Evolutionary conservation across 2,797 vertebrate genomes (phyloP), one percentile per base, ranked within the genome.

Genomic region (Hippoglossus hippoglossus): DNA sequence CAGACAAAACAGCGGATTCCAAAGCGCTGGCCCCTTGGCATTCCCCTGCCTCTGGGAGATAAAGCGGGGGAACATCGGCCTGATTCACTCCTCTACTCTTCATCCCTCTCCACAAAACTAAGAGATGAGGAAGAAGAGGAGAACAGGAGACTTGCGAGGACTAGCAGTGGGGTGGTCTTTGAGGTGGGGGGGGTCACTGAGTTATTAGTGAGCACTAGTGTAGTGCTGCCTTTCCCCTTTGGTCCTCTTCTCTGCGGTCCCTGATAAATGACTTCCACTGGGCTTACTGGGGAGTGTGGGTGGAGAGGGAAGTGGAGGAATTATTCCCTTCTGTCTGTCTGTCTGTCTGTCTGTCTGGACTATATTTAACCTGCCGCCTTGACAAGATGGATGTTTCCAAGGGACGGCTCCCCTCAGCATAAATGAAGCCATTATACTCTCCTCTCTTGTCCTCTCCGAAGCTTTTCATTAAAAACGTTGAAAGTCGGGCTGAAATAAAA

Each of bases 41-140:
- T 95, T 96, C 95, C 94, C 93, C 90, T 93, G 93, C 93, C 85
- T 91, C 87, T 92, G 92, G 91, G 83, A 94, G 94, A 94, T 94
- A 93, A 91, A 95, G 88, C 94, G 6, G 44, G 44, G 71, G 74
- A 82, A 84, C 85, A 82, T 89, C 56, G 58, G 83, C 59, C 87
- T 77, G 90, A 93, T 93, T 94, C 92, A 92, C 91, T 93, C 93
- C 87, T 91, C 87, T 75, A 5, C 85, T 84, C 86, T 87, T 87
- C 84, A 85, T 73, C 80, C 78, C 79, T 79, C 86, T 85, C 68
- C 67, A 84, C 54, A 64, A 80, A 87, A 79, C 2, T n/a, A 65
- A 67, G 64, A 80, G 77, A 83, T 47, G 80, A 79, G 60, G 71
- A 87, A 73, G 82, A 85, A 67, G 71, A 61, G 77, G 44, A 61